These are phyloP conservation scores for Chirona hameri DNA, from an alignment of 2,888 invertebrate genomes.

Conservation along the genomic window DNA sequence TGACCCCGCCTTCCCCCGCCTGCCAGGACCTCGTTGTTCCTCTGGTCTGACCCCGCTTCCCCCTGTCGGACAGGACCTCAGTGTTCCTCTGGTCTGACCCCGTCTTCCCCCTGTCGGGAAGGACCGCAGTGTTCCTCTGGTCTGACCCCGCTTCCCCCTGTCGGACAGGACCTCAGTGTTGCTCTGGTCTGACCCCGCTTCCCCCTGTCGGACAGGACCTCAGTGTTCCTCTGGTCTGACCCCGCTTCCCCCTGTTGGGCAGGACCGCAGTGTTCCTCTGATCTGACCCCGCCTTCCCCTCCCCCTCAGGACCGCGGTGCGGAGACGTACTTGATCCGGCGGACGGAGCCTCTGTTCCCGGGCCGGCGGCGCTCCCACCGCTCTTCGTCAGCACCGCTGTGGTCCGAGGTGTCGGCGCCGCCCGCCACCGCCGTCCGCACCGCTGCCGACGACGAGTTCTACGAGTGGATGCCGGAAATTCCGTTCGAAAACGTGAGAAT, in stretches of 20 bases:
- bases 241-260: conserved; percentile 34
- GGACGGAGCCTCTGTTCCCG: conserved; percentile 65
- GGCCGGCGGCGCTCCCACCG: conserved; percentile 46
- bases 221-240: no score
- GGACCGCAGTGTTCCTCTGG: no score
- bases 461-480: conserved; percentile 87
- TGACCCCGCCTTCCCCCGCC: no score
- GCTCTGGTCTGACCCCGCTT: no score
- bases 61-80: no score
- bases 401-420: conserved; percentile 46
- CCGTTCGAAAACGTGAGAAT: conserved; percentile 78
- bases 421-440: conserved; percentile 26
- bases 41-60: no score
- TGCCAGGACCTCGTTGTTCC: no score
- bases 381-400: conserved; percentile 44
- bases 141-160: no score
- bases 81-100: no score
- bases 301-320: conserved; percentile 65
- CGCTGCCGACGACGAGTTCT: conserved; percentile 42
- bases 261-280: conserved; percentile 61
- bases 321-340: conserved; percentile 81
- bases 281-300: conserved; percentile 30
- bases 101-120: no score
- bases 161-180: no score
- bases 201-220: no score